These are phyloP conservation scores for Drosophila sucinea DNA, from an alignment of 1,140 invertebrate species.

Conservation along the genomic window DNA sequence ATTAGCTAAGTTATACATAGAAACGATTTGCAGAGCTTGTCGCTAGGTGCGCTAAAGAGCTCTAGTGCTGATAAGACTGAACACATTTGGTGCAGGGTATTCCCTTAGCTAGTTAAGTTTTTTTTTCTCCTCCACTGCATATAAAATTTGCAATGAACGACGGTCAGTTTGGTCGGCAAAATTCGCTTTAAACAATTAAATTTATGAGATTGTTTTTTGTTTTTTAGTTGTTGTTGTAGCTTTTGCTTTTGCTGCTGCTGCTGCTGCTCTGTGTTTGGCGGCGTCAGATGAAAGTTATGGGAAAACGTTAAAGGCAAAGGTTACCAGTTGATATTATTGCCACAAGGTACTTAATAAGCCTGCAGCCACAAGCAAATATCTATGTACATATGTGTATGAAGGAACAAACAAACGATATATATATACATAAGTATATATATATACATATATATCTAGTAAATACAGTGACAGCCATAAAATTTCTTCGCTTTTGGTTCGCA, in stretches of 20 bases:
- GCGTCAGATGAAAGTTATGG: constrained; percentile 54
- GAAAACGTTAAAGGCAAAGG: constrained; percentile 22
- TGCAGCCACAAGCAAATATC: background rate
- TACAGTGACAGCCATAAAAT: constrained; percentile 58
- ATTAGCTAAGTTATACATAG: no score
- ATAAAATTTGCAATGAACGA: constrained; percentile 27
- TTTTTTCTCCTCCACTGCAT: background rate
- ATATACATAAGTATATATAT: constrained; percentile 16
- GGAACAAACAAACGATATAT: background rate
- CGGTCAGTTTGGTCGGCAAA: constrained; percentile 51
- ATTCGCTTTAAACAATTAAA: constrained; percentile 79
- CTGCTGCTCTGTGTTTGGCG: constrained; percentile 3
- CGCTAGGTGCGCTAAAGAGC: no score
- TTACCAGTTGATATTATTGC: constrained; percentile 11
- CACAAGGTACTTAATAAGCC: constrained; percentile 16
- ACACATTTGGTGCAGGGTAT: no score
- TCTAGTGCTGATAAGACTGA: no score
- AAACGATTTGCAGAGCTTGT: no score
- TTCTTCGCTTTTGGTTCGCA: constrained; percentile 71
- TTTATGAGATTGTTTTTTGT: constrained; percentile 69
- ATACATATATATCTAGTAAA: constrained; percentile 20
- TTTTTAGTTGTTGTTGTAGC: constrained; percentile 15
- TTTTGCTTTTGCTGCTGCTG: no score
- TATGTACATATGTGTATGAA: background rate
- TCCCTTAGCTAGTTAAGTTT: background rate